Base-by-base conservation (phyloP, 2,797 vertebrate genomes). In the Zalophus californianus region DNA sequence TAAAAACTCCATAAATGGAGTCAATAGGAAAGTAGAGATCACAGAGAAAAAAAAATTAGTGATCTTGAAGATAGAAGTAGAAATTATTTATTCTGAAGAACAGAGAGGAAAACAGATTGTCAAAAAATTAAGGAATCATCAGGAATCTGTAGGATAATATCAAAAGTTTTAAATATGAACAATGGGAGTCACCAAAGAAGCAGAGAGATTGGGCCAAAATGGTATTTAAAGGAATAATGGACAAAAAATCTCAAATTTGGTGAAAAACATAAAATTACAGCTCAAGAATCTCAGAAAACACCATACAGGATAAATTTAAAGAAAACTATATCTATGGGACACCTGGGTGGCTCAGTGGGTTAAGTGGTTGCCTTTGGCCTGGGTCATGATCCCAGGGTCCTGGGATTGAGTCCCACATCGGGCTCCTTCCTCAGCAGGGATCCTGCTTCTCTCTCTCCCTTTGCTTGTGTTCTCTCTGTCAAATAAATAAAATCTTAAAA, bases 81-180 rank as follows among this genome's bases (percentile, higher is more conserved):
- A 44, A 83, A 15, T 72, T 48, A 48, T 41, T n/a, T 21, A 58
- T 44, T n/a, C 50, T 68, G 14, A 68, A 68, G 27, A 66, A 66
- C 16, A 12, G 29, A 35, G 70, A 20, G 41, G n/a, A 41, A 54
- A 48, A 21, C 15, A 23, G 12, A n/a, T 56, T 15, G 14, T 50
- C 4, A 83, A 48, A 95, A 95, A 91, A 72, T 35, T 83, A 89
- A 89, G 15, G 7, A 18, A 29, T 75, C 18, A 27, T 21, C 35
- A 83, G 23, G 2, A 54, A 27, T 21, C 7, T 44, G 12, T 41
- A 13, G 6, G 8, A 82, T 50, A 79, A 41, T 52, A 21, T 44
- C 0, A 52, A 23, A 72, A 41, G 14, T 23, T 93, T 70, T 72
- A 48, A 52, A 56, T 35, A 38, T 66, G 16, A 70, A 27, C 52